These are phyloP conservation scores for Watsonalla cultraria DNA, from an alignment of 2,888 invertebrate species.

Conservation along the genomic window DNA sequence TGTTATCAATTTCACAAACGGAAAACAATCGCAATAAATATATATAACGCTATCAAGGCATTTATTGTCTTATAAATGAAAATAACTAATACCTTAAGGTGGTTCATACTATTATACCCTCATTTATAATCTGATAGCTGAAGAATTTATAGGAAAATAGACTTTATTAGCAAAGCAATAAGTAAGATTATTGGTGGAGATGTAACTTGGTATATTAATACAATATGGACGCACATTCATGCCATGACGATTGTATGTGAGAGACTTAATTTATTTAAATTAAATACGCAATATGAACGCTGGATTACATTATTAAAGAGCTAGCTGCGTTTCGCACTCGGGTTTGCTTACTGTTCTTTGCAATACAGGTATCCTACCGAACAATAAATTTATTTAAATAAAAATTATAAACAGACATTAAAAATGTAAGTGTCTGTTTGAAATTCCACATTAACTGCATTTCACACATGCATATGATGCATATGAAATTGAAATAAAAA, in stretches of 20 bases:
- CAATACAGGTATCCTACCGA: too few relatives aligned
- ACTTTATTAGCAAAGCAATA: not conserved
- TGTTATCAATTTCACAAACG: not conserved
- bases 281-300: constrained; percentile 32
- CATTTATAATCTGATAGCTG: not conserved
- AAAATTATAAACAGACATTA: too few relatives aligned
- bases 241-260: constrained; percentile 44
- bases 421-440: too few relatives aligned
- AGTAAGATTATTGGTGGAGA: not conserved
- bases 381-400: too few relatives aligned
- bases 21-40: not conserved
- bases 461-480: too few relatives aligned
- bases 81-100: not conserved
- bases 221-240: constrained; percentile 27
- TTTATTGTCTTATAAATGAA: constrained; percentile 2
- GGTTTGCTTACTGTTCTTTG: not conserved
- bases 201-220: constrained; percentile 19
- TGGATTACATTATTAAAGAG: constrained; percentile 27
- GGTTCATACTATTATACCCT: not conserved
- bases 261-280: constrained; percentile 56
- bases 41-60: not conserved
- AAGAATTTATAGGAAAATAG: not conserved
- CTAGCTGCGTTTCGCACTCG: not conserved
- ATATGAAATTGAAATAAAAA: too few relatives aligned
- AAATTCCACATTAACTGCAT: too few relatives aligned